Evolutionary conservation across 2,113 vertebrate genomes (phyloP).

Genomic region (Nerophis ophidion): DNA sequence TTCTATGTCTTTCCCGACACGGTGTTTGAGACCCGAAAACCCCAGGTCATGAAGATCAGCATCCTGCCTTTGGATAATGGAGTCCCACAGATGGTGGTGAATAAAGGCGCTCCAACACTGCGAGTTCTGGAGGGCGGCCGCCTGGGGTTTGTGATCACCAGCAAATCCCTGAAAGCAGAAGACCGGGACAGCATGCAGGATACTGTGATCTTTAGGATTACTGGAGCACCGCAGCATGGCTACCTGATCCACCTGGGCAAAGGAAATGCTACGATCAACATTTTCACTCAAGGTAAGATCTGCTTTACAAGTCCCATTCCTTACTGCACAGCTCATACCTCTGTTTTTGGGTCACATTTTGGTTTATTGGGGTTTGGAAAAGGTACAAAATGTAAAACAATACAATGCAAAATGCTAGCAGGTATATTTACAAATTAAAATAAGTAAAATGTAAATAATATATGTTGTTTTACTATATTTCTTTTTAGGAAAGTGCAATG

Average conservation of each 20-base stretch:
- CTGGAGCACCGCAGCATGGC: constrained; percentile 76
- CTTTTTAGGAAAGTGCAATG: too few species aligned
- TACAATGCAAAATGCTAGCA: too few species aligned
- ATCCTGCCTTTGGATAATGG: constrained; percentile 83
- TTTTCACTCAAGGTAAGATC: constrained; percentile 88
- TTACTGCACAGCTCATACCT: neutral
- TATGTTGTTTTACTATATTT: too few species aligned
- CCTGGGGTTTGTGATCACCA: constrained; percentile 84
- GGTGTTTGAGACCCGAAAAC: constrained; percentile 80
- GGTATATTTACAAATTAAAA: too few species aligned
- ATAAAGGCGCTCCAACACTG: constrained; percentile 83
- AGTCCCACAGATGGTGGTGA: constrained; percentile 80
- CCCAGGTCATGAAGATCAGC: constrained; percentile 85
- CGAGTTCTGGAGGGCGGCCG: constrained; percentile 78
- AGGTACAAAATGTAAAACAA: too few species aligned
- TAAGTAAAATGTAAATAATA: too few species aligned
- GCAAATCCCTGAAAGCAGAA: constrained; percentile 83
- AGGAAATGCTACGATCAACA: constrained; percentile 84
- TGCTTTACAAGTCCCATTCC: constrained; percentile 9
- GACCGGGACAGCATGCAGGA: constrained; percentile 81
- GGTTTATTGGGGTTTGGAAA: too few species aligned
- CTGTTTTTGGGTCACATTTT: too few species aligned
- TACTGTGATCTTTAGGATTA: constrained; percentile 79
- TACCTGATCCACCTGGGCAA: constrained; percentile 83
- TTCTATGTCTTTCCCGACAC: constrained; percentile 93